Evolutionary conservation across 2,797 vertebrate species (phyloP), one percentile per base, ranked within the genome.

Genomic region (Carcharodon carcharias): DNA sequence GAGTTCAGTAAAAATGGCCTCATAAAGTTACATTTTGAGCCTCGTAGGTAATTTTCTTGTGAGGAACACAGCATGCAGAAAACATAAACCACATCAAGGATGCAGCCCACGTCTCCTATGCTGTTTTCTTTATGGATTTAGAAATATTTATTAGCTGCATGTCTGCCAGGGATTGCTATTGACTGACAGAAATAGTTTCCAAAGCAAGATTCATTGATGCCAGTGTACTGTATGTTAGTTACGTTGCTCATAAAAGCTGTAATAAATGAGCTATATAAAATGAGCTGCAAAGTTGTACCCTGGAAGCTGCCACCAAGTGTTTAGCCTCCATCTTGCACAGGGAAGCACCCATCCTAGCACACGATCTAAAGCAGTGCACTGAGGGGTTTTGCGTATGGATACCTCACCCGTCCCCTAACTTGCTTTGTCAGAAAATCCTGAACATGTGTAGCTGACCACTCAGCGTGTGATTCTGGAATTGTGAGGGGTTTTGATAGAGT

Each of bases 161-260:
- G 69, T 45, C 69, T 77, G 94, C 26, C 69, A 95, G 31, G 69
- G 94, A 95, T 35, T 54, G 50, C 67, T 73, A 77, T 23, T 77
- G 94, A 95, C 69, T 73, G 94, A 77, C 67, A 95, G 50, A 35
- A 95, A 95, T 95, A 95, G 69, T 73, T 73, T 95, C 50, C 67
- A 35, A 95, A 69, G 69, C 94, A 77, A 95, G 94, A 95, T 95
- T 95, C 94, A 95, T 73, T n/a, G 94, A 56, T 73, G 40, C 63
- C 67, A 69, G 21, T 67, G 40, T 45, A 16, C 94, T 95, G 58
- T 95, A 31, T 35, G 45, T 95, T 95, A 95, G 94, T 95, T 95
- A 77, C 50, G 54, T 56, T 8, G 40, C 94, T 95, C 94, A 0
- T 77, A 95, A 95, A 95, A 35, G 28, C 58, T 28, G 18, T 77